Evolutionary conservation across 2,113 vertebrate genomes (phyloP), one percentile per base, ranked within the genome.

Genomic region (Morone chrysops): DNA sequence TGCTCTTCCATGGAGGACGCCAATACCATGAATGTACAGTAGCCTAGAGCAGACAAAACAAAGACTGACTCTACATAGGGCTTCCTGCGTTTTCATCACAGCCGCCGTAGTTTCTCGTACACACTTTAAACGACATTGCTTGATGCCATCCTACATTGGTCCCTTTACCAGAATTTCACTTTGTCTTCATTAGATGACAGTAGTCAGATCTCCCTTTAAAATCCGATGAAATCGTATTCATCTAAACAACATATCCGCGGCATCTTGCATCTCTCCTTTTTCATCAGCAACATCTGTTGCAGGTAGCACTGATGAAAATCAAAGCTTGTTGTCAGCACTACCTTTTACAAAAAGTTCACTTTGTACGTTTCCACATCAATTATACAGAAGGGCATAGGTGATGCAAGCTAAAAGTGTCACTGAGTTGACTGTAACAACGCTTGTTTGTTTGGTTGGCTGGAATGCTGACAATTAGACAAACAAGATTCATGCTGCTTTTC

Each of bases 381-480:
- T 54, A 43, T 4, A 36, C 60, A 66, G 43, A 70, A 63, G 59
- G 69, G 70, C 67, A 70, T 16, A 20, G 65, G 60, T 79, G 65
- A 57, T 80, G 45, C 45, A 38, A 75, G 61, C 54, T 70, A 70
- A 82, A 67, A 22, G 62, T 81, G 80, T 78, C 65, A n/a, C 80
- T 31, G 73, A 63, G 83, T 81, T 75, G 61, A 43, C 53, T 45
- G 77, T 70, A 66, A 76, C 60, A 59, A 72, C 82, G 54, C 70
- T 53, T 90, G 89, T 88, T 89, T 90, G 81, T 87, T 85, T 75
- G 65, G 5, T 61, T 68, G 82, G 66, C 80, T 90, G 89, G 86
- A 89, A 78, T 75, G 68, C 59, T 90, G 87, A 88, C 88, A 90
- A 90, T 90, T 91, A 92, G 89, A 83, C 89, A 85, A 94, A 91